Conservation (phyloP, 2,888 invertebrate species). For the Calameuta pallipes region DNA sequence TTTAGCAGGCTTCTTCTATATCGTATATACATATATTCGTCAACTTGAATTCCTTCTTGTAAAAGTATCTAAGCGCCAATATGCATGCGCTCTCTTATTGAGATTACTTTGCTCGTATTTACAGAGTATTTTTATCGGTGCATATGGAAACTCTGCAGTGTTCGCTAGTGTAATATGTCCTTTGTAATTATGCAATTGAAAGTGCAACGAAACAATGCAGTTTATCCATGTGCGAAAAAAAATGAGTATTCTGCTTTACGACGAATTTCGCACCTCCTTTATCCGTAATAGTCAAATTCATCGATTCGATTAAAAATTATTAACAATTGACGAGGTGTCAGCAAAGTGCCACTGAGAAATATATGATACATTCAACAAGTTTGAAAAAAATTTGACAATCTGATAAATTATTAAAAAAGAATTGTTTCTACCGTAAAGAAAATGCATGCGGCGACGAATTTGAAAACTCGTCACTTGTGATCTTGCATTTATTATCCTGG, state of each 20-base stretch:
- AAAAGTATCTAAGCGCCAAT: conserved; percentile 39
- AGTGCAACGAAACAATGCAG: background rate
- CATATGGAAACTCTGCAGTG: background rate
- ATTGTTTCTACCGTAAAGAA: background rate
- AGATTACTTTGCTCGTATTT: background rate
- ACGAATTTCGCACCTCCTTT: background rate
- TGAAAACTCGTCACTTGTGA: background rate
- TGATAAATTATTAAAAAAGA: too few relatives aligned
- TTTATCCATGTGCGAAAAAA: background rate
- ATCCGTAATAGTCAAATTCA: background rate
- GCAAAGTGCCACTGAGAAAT: background rate
- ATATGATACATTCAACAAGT: background rate
- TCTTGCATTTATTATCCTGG: background rate
- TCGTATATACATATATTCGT: conserved; percentile 44
- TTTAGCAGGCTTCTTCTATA: conserved; percentile 1
- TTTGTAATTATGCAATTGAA: background rate
- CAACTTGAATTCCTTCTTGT: conserved; percentile 34
- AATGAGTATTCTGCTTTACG: background rate
- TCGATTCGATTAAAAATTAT: background rate
- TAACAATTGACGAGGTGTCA: background rate
- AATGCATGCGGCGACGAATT: background rate
- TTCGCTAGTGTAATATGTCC: background rate
- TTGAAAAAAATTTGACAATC: too few relatives aligned
- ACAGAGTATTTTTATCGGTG: background rate
- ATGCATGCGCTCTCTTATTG: background rate